Evolutionary conservation across 2,888 invertebrate species (phyloP), one percentile per base, ranked within the genome.

Genomic region (Melinaea menophilus): DNA sequence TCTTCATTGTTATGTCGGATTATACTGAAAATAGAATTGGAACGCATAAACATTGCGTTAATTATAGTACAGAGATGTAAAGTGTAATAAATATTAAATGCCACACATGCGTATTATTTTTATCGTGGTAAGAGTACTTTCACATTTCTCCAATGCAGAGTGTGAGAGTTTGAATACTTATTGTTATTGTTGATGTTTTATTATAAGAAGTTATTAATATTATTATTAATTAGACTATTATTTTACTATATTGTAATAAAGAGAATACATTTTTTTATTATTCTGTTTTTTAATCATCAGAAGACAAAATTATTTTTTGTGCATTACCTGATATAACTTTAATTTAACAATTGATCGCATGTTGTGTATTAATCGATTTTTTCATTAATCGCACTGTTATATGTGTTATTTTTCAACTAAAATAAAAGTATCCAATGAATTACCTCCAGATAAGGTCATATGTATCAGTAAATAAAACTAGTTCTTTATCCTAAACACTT

Each of bases 101-200:
- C 71, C 75, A 65, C 69, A 69, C 72, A 69, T 68, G 72, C 70
- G 63, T 59, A 60, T 62, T 64, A 74, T 75, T 78, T 77, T 79
- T 78, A 78, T 78, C 75, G 73, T 58, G 33, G 22, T 56, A 33
- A 62, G 63, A 66, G 66, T 60, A 55, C 57, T 63, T 54, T 60
- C 59, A 62, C 63, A 62, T 64, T 63, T 63, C 59, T 51, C 51
- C 4, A 31, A 5, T 5, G 31, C 9, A 51, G 31, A 51, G 4
- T 51, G 31, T 51, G 31, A 51, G 5, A 31, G 51, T 22, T 22
- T 22, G 22, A 22, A 31, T 31, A 51, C 9, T 51, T 22, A 22
- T 48, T 12, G 13, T 4, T n/a, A 22, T n/a, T 7, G 37, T 5
- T 37, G 37, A 37, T 37, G 1, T 5, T 37, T 37, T 37, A 37